Base-by-base conservation (phyloP, 1,140 invertebrate species). In the Drosophila suzukii region DNA sequence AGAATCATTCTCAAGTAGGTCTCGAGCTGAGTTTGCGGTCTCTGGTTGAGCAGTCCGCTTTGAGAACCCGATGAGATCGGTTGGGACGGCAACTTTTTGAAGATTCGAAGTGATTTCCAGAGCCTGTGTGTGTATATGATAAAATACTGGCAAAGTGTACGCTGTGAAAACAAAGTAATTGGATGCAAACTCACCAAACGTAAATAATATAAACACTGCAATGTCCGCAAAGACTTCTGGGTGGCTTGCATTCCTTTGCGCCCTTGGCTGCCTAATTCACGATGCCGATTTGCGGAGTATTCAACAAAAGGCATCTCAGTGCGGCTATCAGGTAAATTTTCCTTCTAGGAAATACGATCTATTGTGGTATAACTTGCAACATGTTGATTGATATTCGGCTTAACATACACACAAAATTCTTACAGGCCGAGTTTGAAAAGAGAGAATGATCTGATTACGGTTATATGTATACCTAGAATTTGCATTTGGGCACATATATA, bases 241-340 rank as follows among this genome's bases (percentile, higher is more conserved):
- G 6, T 79, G 62, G 51, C 54, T 79, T 30, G 72, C 49, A 47
- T 8, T 77, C n/a, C 53, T 79, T 2, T 60, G 32, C 34, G 27
- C 75, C 47, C 43, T 62, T 13, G 27, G 61, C n/a, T 49, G 15
- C 20, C 13, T 46, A 7, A 36, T 83, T 27, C 49, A 60, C 6
- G 13, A 63, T 62, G 83, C 47, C 3, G 72, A 73, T 11, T 30
- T 53, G 11, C 57, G 84, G 30, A 63, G 58, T 56, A 73, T 88
- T 13, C 49, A 63, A 17, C 57, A 67, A 13, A 8, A 73, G 34
- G 67, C 41, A 27, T 13, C 83, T 12, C 55, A 84, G 24, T 86
- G 83, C n/a, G 83, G 83, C 12, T 86, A 86, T 79, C 32, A 65
- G 80, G 83, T 86, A 38, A 50, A 3, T n/a, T 20, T 0, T 32